These are phyloP conservation scores for Leptinotarsa undecemlineata DNA, from an alignment of 1,140 invertebrate species.

Conservation along the genomic window DNA sequence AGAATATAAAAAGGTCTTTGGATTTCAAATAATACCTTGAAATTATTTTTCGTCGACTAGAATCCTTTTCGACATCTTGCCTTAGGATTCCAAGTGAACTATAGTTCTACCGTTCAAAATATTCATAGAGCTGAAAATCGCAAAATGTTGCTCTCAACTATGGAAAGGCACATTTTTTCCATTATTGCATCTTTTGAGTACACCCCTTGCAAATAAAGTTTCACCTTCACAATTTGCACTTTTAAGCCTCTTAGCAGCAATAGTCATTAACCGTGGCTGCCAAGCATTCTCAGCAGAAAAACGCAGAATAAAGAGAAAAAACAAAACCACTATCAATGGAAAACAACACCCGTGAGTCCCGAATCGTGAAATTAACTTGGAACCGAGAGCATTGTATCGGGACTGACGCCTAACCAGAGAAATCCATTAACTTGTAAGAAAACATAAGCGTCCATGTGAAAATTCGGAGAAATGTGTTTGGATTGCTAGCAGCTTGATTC, in stretches of 20 bases:
- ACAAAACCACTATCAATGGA: constrained; percentile 4
- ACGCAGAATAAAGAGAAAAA: not conserved
- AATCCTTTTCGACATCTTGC: too few species aligned
- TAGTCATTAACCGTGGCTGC: not conserved
- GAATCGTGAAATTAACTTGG: constrained; percentile 15
- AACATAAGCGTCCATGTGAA: constrained; percentile 17
- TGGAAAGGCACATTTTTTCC: too few species aligned
- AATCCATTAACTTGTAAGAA: constrained; percentile 18
- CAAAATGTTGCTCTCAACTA: too few species aligned
- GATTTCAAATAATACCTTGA: too few species aligned
- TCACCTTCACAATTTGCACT: too few species aligned
- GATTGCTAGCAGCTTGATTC: not conserved
- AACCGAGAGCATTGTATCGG: constrained; percentile 4
- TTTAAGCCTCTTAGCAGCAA: not conserved
- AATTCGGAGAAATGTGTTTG: constrained; percentile 11
- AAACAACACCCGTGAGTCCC: constrained; percentile 11
- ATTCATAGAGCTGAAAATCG: too few species aligned
- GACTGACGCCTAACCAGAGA: constrained; percentile 13
- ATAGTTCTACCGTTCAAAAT: too few species aligned
- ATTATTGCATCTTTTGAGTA: too few species aligned
- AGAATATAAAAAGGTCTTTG: too few species aligned
- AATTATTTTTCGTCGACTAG: too few species aligned
- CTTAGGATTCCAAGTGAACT: too few species aligned
- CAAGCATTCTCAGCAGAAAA: not conserved
- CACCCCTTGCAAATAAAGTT: too few species aligned